Conservation (phyloP, 2,113 vertebrate genomes). For the Bos indicus region DNA sequence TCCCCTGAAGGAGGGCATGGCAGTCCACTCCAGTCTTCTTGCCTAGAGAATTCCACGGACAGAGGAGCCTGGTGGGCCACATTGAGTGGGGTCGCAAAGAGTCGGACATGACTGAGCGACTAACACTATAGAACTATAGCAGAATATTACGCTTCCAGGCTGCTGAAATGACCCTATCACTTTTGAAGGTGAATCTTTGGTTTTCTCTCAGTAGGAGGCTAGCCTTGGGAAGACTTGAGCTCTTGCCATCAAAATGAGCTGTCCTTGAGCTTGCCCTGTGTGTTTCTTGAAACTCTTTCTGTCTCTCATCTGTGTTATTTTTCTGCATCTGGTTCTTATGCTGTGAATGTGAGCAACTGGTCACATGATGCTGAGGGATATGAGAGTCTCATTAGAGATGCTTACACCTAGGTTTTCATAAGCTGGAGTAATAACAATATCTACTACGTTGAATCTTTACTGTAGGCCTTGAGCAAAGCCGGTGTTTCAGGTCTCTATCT, state of each 20-base stretch:
- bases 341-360: background rate
- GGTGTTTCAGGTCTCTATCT: background rate
- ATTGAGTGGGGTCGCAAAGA: background rate
- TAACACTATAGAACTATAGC: background rate
- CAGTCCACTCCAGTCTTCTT: background rate
- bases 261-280: background rate
- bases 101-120: background rate
- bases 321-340: background rate
- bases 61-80: background rate
- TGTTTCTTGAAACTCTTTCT: background rate
- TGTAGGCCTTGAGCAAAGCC: background rate
- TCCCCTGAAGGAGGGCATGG: background rate
- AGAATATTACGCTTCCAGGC: background rate
- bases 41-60: background rate
- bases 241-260: background rate
- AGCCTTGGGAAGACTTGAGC: background rate
- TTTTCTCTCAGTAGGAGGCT: background rate
- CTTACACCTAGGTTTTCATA: background rate
- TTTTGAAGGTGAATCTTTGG: background rate
- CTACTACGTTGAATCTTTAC: background rate
- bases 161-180: background rate
- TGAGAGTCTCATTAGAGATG: background rate
- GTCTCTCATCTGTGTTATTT: background rate
- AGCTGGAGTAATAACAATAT: background rate
- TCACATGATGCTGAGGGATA: background rate